Conservation (phyloP, 2,797 vertebrate species). For the Parotocinclus haroldoi region DNA sequence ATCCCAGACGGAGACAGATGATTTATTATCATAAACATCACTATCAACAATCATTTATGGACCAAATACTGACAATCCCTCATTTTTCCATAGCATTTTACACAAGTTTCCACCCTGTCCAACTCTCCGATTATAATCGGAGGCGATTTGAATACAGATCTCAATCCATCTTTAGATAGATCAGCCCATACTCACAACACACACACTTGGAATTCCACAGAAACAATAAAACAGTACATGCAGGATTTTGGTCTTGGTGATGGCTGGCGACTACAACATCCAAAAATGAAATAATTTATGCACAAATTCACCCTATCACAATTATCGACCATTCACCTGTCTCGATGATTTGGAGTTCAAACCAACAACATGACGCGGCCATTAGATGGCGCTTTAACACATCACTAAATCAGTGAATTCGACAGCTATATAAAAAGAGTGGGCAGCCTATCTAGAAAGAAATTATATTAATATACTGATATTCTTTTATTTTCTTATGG, state of each 20-base stretch:
- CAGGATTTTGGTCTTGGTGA: neutral
- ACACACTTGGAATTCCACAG: neutral
- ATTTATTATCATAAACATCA: constrained; percentile 1
- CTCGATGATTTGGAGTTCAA: neutral
- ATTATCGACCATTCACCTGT: neutral
- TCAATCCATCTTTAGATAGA: neutral
- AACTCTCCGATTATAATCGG: neutral
- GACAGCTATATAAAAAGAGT: neutral
- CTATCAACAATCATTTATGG: neutral
- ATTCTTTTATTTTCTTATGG: no score
- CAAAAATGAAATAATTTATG: neutral
- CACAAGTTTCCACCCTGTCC: neutral
- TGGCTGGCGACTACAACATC: neutral
- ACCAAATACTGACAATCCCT: constrained; percentile 1
- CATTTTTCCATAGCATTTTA: neutral
- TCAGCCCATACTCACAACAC: neutral
- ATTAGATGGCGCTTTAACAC: neutral
- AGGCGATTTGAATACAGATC: neutral
- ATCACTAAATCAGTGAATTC: neutral
- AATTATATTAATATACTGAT: no score
- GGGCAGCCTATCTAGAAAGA: neutral
- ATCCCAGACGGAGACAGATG: neutral
- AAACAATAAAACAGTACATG: neutral
- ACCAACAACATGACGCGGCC: no score
- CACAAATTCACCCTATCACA: neutral